Percentiles rank a stretch among this genome's conserved stretches.
Evolutionary conservation across 1,140 invertebrate genomes (phyloP).

Genomic region (Bradynema listronoti): DNA sequence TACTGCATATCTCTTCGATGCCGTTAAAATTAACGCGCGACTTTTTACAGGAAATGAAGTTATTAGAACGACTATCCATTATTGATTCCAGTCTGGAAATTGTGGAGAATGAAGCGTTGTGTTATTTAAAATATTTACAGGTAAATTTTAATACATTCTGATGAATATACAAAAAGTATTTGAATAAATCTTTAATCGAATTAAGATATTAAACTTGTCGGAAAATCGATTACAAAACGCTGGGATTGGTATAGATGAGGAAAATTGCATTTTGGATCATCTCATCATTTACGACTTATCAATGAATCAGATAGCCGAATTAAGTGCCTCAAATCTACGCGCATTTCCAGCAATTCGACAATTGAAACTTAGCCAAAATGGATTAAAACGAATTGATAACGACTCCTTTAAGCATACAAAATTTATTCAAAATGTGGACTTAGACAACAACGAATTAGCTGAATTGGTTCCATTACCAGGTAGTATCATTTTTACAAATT

Average conservation of each 20-base stretch:
- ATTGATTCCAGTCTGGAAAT: constrained; percentile 18
- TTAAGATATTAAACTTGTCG: constrained; percentile 42
- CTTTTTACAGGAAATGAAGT: not conserved
- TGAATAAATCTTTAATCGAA: constrained; percentile 13
- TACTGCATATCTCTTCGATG: constrained; percentile 2
- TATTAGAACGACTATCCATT: constrained; percentile 26
- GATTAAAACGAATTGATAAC: too few species aligned
- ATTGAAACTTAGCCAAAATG: too few species aligned
- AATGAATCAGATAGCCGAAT: constrained; percentile 26
- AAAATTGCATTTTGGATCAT: constrained; percentile 33
- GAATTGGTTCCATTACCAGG: too few species aligned
- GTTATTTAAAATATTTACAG: constrained; percentile 20
- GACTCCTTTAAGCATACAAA: too few species aligned
- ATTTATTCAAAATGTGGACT: too few species aligned
- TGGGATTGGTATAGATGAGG: constrained; percentile 9
- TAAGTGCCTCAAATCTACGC: constrained; percentile 21
- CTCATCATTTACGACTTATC: constrained; percentile 42
- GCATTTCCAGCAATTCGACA: constrained; percentile 42
- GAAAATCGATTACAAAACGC: constrained; percentile 24
- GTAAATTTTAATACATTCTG: constrained; percentile 21
- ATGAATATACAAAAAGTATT: constrained; percentile 5
- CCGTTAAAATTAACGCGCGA: not conserved
- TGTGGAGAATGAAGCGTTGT: constrained; percentile 22
- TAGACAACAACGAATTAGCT: constrained; percentile 8
- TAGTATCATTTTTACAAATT: too few species aligned